Evolutionary conservation across 2,888 invertebrate species (phyloP).

Genomic region (Oasisia sp.): DNA sequence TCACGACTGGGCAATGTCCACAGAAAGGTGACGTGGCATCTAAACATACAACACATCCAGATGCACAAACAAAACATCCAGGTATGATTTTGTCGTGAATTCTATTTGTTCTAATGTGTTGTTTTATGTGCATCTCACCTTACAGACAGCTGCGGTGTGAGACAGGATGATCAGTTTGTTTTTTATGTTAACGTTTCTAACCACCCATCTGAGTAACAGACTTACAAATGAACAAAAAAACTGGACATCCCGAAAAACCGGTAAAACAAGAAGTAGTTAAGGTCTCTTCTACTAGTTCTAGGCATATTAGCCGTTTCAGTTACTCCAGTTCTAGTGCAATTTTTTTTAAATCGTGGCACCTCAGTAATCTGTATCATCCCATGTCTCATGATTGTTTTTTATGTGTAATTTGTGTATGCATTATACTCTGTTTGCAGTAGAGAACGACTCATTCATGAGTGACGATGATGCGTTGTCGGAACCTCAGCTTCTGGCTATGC

Average conservation of each 20-base stretch:
- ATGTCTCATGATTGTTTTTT: not conserved
- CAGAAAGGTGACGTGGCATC: not conserved
- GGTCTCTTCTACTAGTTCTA: too few relatives aligned
- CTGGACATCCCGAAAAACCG: too few relatives aligned
- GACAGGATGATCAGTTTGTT: too few relatives aligned
- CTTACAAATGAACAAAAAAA: too few relatives aligned
- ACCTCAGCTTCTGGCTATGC: slow-evolving; percentile 53
- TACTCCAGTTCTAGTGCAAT: too few relatives aligned
- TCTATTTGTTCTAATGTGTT: not conserved
- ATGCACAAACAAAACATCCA: not conserved
- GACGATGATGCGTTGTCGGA: slow-evolving; percentile 49
- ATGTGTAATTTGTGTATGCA: not conserved
- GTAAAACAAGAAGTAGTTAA: too few relatives aligned
- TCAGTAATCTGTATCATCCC: not conserved
- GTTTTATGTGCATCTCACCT: not conserved
- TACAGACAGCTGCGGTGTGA: too few relatives aligned
- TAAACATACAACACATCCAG: not conserved
- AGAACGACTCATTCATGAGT: slow-evolving; percentile 42
- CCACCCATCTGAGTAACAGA: too few relatives aligned
- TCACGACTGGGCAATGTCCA: not conserved
- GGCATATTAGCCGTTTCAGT: too few relatives aligned
- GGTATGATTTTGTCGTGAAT: not conserved
- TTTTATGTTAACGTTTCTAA: too few relatives aligned
- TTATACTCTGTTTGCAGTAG: slow-evolving; percentile 29
- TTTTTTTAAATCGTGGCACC: too few relatives aligned